Evolutionary conservation across 2,797 vertebrate species (phyloP).

Genomic region (Protosalanx chinensis): DNA sequence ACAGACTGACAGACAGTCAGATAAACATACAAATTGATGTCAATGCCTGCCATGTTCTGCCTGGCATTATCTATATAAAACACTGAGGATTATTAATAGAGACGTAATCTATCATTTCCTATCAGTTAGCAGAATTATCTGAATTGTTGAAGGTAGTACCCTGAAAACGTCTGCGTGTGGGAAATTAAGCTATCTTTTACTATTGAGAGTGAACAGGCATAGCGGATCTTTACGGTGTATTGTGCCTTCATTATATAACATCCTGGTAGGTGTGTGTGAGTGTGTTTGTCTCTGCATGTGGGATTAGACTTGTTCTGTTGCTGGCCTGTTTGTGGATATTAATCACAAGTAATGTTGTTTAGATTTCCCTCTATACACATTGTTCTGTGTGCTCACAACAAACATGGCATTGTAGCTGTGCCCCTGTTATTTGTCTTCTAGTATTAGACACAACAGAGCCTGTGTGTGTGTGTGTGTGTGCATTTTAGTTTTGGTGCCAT

Average conservation of each 20-base stretch:
- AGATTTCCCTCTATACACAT: not conserved
- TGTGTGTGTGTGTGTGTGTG: not conserved
- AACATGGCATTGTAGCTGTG: not conserved
- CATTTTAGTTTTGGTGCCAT: not conserved
- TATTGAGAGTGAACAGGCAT: too few species aligned
- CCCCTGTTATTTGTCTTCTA: not conserved
- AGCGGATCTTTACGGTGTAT: too few species aligned
- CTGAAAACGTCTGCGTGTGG: too few species aligned
- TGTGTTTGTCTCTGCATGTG: not conserved
- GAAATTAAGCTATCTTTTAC: too few species aligned
- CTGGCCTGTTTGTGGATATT: not conserved
- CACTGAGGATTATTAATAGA: too few species aligned
- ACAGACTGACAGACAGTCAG: slow-evolving; percentile 11
- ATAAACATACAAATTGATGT: not conserved
- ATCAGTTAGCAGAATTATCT: too few species aligned
- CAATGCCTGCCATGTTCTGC: too few species aligned
- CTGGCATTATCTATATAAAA: too few species aligned
- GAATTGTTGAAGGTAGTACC: too few species aligned
- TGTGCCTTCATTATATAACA: too few species aligned
- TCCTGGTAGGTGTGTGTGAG: not conserved
- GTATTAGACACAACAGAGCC: not conserved
- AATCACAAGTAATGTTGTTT: too few species aligned
- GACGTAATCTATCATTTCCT: too few species aligned
- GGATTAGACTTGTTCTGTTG: not conserved
- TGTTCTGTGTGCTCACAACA: not conserved